These are phyloP conservation scores for Oreochromis niloticus DNA, from an alignment of 2,113 vertebrate species.

Conservation along the genomic window DNA sequence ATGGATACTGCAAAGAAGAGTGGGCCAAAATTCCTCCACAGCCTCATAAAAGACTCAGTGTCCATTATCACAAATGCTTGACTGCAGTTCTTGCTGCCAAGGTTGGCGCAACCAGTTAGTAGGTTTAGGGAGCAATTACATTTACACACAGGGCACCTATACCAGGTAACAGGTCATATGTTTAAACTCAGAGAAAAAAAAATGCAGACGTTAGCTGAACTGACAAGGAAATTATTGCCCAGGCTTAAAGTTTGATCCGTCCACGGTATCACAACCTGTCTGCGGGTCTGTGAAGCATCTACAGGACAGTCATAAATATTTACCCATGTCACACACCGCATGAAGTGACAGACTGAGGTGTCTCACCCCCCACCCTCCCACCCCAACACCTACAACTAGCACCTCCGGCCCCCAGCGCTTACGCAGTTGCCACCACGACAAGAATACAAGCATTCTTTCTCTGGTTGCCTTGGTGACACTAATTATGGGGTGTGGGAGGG, in stretches of 20 bases:
- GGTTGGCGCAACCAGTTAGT: background rate
- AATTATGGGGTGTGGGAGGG: constrained; percentile 64
- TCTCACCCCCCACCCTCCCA: constrained; percentile 32
- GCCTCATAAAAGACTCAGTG: background rate
- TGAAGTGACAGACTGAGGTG: constrained; percentile 31
- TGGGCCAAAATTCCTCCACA: background rate
- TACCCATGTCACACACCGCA: background rate
- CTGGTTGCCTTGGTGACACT: constrained; percentile 61
- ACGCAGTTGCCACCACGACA: constrained; percentile 50
- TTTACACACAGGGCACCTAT: background rate
- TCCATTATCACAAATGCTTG: background rate
- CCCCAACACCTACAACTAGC: constrained; percentile 51
- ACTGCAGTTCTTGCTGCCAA: background rate
- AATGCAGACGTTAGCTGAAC: background rate
- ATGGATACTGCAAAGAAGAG: background rate
- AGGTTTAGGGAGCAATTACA: background rate
- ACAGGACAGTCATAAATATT: background rate
- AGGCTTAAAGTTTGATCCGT: background rate
- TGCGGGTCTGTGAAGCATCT: background rate
- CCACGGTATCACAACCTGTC: background rate
- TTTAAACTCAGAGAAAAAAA: background rate
- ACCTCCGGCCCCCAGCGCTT: constrained; percentile 38
- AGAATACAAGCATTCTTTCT: constrained; percentile 66
- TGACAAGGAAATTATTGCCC: background rate
- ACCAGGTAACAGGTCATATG: background rate